Base-by-base conservation (phyloP, 2,113 vertebrate genomes). In the Myocastor coypus region DNA sequence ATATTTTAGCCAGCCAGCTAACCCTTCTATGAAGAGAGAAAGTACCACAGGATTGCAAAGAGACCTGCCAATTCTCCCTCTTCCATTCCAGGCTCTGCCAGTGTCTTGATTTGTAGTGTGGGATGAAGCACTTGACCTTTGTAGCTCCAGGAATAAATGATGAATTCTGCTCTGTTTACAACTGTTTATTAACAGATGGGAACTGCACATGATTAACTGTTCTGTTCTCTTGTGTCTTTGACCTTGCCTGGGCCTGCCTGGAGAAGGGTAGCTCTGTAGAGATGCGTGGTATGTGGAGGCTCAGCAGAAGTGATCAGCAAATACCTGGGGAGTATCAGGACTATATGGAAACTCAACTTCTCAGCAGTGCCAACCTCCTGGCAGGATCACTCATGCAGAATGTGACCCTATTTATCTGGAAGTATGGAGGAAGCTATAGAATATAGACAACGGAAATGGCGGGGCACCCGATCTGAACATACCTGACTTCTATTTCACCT, bases 161-260 rank as follows among this genome's bases (percentile, higher is more conserved):
- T 97, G 85, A 96, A 97, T 97, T 96, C 78, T 86, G 64, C 87
- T 71, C 89, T 93, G 83, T 95, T 96, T 96, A 73, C 75, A 82
- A 80, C 32, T 92, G 87, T 85, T 97, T 93, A 94, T 93, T 95
- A 97, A 96, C 97, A 97, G 97, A 96, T 95, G 96, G 96, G 90
- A 96, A 90, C 75, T 37, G 42, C 90, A 83, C 82, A 89, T 95
- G 96, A 97, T 94, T 88, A 97, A 97, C 92, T 95, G 78, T 61
- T 81, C 69, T 37, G 61, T 69, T 68, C 71, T 78, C 80, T 95
- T 37, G 28, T 82, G 94, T 96, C 85, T 94, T 71, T 95, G 94
- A 96, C 94, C 80, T 61, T 81, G 80, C 75, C 81, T 40, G n/a
- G n/a, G 91, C 82, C 52, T 90, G 84, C 46, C 61, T 94, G 50